Percentiles rank a stretch among this genome's conserved stretches.
Evolutionary conservation across 2,888 invertebrate species (phyloP).

Genomic region (Clanis bilineata): DNA sequence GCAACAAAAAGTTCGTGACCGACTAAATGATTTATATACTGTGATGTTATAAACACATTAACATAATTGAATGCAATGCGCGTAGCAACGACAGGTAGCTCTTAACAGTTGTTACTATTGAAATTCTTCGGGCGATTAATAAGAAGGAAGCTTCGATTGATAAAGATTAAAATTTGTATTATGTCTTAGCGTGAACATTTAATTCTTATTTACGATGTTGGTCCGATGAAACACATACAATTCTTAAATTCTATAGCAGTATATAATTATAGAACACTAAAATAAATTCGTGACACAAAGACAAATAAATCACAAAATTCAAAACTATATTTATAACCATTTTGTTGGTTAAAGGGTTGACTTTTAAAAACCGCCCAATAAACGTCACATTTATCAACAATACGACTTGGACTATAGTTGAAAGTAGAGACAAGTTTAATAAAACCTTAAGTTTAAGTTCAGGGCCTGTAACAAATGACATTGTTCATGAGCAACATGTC

Average conservation of each 20-base stretch:
- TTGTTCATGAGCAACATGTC: slow-evolving; percentile 18
- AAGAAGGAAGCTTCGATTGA: background rate
- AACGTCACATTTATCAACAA: background rate
- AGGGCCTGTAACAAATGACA: background rate
- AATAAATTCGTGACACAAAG: background rate
- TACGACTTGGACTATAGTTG: background rate
- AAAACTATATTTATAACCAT: background rate
- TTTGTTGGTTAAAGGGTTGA: background rate
- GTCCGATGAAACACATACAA: background rate
- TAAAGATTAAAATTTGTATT: background rate
- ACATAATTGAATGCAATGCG: slow-evolving; percentile 28
- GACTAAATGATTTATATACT: slow-evolving; percentile 11
- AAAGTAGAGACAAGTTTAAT: background rate
- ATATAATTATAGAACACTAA: background rate
- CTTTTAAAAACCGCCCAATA: background rate
- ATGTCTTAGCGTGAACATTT: background rate
- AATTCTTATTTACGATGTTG: background rate
- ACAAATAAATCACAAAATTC: background rate
- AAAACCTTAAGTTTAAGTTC: background rate
- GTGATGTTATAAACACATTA: slow-evolving; percentile 22
- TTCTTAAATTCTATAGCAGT: background rate
- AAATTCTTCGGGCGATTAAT: slow-evolving; percentile 26
- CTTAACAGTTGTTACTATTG: slow-evolving; percentile 24
- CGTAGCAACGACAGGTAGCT: slow-evolving; percentile 27
- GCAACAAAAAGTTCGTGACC: slow-evolving; percentile 9